phyloP scores from a whole-genome alignment of 23 tunicate genomes.

The Aplidium turbinatum region DNA sequence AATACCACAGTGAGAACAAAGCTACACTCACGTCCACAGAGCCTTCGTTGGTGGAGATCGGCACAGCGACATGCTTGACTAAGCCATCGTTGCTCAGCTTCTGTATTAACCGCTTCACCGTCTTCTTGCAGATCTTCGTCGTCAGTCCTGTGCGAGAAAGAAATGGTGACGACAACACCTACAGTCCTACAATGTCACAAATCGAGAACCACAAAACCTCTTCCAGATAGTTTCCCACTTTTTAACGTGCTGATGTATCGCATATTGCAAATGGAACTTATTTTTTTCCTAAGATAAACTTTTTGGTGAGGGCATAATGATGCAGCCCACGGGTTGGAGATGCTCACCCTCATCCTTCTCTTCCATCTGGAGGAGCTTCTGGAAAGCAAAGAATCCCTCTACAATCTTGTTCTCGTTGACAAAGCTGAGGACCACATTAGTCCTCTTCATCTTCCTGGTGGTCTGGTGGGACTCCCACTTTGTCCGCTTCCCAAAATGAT shows the following conservation, averaged over 20 bases:
- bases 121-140: conserved; percentile 67
- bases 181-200: too few relatives aligned
- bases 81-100: conserved; percentile 56
- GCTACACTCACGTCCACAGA: conserved; percentile 34
- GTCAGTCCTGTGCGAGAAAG: conserved; percentile 24
- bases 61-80: conserved; percentile 38
- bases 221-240: too few relatives aligned
- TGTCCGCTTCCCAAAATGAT: conserved; percentile 7
- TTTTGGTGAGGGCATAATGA: too few relatives aligned
- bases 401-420: conserved; percentile 66
- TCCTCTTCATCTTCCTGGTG: conserved; percentile 57
- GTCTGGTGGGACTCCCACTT: conserved; percentile 68
- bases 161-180: too few relatives aligned
- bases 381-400: conserved; percentile 55
- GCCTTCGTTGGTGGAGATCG: conserved; percentile 44
- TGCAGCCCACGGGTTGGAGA: too few relatives aligned
- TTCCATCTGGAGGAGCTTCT: conserved; percentile 37
- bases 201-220: too few relatives aligned
- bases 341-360: conserved; percentile 56
- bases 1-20: not conserved
- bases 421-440: conserved; percentile 39
- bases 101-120: conserved; percentile 54
- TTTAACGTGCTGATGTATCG: too few relatives aligned
- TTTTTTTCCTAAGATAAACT: too few relatives aligned
- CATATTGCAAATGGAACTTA: too few relatives aligned